phyloP scores from a whole-genome alignment of 1,140 invertebrate genomes.

The Halyomorpha halys region DNA sequence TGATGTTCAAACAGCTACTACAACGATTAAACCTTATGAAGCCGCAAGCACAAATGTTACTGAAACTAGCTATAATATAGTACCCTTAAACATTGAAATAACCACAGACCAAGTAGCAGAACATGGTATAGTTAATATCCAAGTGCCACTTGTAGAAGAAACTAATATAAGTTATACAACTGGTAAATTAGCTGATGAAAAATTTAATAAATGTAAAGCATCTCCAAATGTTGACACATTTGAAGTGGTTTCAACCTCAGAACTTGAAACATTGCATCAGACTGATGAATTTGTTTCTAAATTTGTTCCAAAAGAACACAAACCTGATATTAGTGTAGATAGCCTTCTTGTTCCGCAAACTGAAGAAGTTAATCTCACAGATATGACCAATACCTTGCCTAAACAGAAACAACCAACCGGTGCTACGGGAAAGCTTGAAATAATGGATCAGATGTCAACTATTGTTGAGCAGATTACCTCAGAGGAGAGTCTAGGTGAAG shows the following conservation, averaged over 20 bases:
- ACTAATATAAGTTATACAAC: background rate
- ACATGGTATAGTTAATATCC: background rate
- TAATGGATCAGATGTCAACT: background rate
- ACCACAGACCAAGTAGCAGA: background rate
- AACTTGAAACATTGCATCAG: slow-evolving; percentile 5
- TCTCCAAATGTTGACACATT: background rate
- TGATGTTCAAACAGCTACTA: background rate
- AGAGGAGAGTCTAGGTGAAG: slow-evolving; percentile 8
- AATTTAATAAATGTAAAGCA: slow-evolving; percentile 8
- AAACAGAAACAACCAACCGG: background rate
- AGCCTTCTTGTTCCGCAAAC: slow-evolving; percentile 10
- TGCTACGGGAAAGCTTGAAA: background rate
- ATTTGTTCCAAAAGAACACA: slow-evolving; percentile 4
- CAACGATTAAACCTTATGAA: slow-evolving; percentile 18
- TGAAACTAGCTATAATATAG: background rate
- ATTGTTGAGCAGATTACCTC: background rate
- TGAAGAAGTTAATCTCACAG: slow-evolving; percentile 9
- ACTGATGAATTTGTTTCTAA: background rate
- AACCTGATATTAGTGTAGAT: slow-evolving; percentile 15
- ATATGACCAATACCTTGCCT: background rate
- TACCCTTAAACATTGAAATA: background rate
- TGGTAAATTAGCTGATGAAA: slow-evolving; percentile 4
- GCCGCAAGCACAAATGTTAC: background rate
- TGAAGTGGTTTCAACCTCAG: background rate
- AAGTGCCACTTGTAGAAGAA: background rate